These are phyloP conservation scores for Porites lutea DNA, from an alignment of 64 coral and sea anemone species.

Conservation along the genomic window DNA sequence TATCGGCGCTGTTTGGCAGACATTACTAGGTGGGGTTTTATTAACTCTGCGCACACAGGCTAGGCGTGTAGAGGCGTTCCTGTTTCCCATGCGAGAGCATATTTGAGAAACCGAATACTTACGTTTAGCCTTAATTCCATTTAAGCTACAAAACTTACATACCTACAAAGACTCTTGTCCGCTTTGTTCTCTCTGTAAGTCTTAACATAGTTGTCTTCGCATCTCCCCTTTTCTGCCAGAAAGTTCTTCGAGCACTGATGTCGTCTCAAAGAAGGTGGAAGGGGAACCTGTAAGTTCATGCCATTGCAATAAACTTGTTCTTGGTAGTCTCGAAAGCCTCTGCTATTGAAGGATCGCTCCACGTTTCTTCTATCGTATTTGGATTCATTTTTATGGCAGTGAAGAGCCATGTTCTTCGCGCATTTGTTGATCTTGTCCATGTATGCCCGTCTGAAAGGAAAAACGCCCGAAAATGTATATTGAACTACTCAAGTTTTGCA, in stretches of 20 bases:
- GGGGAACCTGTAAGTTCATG: not conserved
- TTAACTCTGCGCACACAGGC: no score
- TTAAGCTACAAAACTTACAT: not conserved
- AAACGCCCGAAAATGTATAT: no score
- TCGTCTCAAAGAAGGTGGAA: not conserved
- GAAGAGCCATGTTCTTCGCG: not conserved
- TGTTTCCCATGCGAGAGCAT: no score
- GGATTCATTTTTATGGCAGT: not conserved
- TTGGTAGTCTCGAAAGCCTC: not conserved
- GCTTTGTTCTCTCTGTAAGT: not conserved
- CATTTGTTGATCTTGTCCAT: not conserved
- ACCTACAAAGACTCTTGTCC: conserved; percentile 11
- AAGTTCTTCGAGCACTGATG: not conserved
- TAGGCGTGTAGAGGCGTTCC: no score
- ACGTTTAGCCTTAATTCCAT: no score
- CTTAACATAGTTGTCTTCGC: not conserved
- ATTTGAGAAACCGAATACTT: no score
- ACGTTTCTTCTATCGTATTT: not conserved
- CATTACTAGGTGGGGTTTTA: no score
- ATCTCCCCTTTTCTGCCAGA: not conserved
- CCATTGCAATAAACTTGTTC: not conserved
- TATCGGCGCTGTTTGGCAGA: no score
- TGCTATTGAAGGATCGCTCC: not conserved
- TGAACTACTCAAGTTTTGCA: no score
- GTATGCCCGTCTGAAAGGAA: not conserved